Base-by-base conservation (phyloP, 2,888 invertebrate genomes). In the Nephrotoma guestfalica region DNA sequence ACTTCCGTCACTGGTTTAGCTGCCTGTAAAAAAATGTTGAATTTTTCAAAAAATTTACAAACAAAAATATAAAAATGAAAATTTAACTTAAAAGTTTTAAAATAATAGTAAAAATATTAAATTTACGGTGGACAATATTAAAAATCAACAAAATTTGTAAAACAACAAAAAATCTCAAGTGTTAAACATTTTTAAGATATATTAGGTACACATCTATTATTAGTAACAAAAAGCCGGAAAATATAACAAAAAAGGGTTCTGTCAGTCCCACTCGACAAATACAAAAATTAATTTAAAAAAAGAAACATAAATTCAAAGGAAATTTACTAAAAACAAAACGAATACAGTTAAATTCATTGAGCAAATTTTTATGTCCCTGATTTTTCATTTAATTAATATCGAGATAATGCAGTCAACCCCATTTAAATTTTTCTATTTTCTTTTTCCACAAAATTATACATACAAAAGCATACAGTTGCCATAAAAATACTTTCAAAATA, bases 1-100 rank as follows among this genome's bases (percentile, higher is more conserved):
- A 94, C 94, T 94, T 94, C 94, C 90, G 93, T 93, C 92, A 94
- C 93, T 92, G 94, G 94, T 93, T 94, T 94, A 93, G 93, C 93
- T 93, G 94, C 94, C 94, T 94, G 94, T 90, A 94, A 94, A 93
- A 94, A 93, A 93, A 88, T 88, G 87, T 86, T 88, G 86, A 88
- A 83, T 86, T 86, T 83, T 86, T 83, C 18, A 71, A 87, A 71
- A 71, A 71, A 71, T 86, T 86, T 71, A 86, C 84, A 42, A 84
- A 86, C 71, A 18, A 71, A 71, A 71, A 18, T 30, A 83, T 40
- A 87, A 83, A 86, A 84, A 86, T 85, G 87, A 47, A 86, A 45
- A 43, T 9, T 13, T 43, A 85, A 86, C 84, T 71, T 85, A 86
- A 87, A 71, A 86, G 85, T 86, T 30, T 30, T 84, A 86, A 83